phyloP scores from a whole-genome alignment of 92 coral and sea anemone genomes.

The Epizoanthus illoricatus region DNA sequence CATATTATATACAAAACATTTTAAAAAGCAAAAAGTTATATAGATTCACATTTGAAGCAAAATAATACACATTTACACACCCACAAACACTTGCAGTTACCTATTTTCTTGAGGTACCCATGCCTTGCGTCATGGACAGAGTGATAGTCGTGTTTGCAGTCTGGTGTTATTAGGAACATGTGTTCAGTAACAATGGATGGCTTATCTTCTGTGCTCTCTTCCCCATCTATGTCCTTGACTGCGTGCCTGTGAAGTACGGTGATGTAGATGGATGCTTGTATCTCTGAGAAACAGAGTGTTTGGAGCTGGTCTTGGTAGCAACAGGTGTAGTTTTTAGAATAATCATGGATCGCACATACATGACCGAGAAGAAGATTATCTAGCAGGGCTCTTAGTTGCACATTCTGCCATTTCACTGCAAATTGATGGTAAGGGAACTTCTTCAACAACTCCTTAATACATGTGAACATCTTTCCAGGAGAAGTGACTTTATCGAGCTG shows the following conservation, averaged over 20 bases:
- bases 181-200: constrained; percentile 41
- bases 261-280: constrained; percentile 46
- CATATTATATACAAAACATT: not conserved
- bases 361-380: not conserved
- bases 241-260: constrained; percentile 52
- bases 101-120: constrained; percentile 46
- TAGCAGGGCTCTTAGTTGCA: constrained; percentile 14
- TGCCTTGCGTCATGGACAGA: constrained; percentile 47
- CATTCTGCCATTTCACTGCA: constrained; percentile 9
- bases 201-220: constrained; percentile 30
- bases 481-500: constrained; percentile 7
- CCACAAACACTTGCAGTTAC: too few species aligned
- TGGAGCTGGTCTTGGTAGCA: constrained; percentile 51
- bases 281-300: constrained; percentile 36
- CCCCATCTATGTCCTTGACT: constrained; percentile 39
- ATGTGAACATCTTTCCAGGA: constrained; percentile 1
- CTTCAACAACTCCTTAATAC: not conserved
- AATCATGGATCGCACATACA: constrained; percentile 45
- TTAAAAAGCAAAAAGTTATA: not conserved
- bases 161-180: constrained; percentile 48
- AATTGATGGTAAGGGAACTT: constrained; percentile 1
- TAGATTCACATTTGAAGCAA: not conserved
- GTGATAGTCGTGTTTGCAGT: constrained; percentile 55
- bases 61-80: too few species aligned
- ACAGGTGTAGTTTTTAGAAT: constrained; percentile 42